phyloP scores from a whole-genome alignment of 2,113 vertebrate genomes.

The Apeltes quadracus region DNA sequence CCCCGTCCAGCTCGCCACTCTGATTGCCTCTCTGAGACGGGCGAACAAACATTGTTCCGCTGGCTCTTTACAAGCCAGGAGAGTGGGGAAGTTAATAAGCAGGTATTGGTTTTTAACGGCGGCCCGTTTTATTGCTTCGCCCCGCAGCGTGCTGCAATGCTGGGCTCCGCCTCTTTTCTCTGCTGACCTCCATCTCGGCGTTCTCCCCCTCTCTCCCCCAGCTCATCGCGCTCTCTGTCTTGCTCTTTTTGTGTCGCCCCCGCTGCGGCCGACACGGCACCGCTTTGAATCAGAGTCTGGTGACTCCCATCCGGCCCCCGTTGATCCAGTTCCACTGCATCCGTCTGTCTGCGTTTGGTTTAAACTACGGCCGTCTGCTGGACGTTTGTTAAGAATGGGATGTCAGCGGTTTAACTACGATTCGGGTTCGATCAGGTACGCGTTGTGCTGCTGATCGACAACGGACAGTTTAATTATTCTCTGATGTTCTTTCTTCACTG shows the following conservation, averaged over 20 bases:
- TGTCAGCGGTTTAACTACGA: constrained; percentile 35
- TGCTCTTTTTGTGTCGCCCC: background rate
- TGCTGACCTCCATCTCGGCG: constrained; percentile 40
- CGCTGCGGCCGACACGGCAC: too few species aligned
- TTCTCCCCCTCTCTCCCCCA: constrained; percentile 4
- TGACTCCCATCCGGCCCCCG: too few species aligned
- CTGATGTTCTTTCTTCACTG: background rate
- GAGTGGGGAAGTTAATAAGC: constrained; percentile 77
- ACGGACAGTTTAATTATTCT: constrained; percentile 39
- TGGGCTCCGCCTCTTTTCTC: constrained; percentile 43
- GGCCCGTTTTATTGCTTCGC: constrained; percentile 73
- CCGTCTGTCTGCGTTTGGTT: constrained; percentile 15
- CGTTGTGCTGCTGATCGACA: constrained; percentile 34
- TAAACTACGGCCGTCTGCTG: background rate
- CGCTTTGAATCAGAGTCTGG: too few species aligned
- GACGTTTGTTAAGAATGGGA: constrained; percentile 31
- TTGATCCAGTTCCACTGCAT: background rate
- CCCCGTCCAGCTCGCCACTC: too few species aligned
- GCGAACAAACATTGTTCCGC: constrained; percentile 71
- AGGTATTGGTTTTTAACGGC: constrained; percentile 79
- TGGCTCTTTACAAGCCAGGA: constrained; percentile 70
- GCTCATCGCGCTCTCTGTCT: constrained; percentile 27
- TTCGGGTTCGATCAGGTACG: constrained; percentile 37
- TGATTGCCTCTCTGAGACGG: too few species aligned
- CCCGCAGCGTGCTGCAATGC: constrained; percentile 63